phyloP scores from a whole-genome alignment of 2,113 vertebrate species.

The Calyptomena viridis region DNA sequence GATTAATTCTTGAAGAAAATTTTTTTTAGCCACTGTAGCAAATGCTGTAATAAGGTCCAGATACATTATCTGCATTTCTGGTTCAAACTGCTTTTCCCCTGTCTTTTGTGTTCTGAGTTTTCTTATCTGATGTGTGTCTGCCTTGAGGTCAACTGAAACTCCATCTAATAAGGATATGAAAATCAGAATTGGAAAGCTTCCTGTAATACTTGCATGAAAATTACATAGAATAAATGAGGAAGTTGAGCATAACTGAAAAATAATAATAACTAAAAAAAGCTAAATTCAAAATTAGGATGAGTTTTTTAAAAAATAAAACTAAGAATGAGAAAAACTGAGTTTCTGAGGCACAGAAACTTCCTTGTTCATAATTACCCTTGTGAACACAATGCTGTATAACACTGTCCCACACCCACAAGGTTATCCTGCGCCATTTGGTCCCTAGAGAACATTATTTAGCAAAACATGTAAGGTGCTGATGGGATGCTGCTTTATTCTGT shows the following conservation, averaged over 20 bases:
- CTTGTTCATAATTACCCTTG: background rate
- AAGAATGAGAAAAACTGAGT: background rate
- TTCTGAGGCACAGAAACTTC: background rate
- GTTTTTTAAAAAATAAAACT: background rate
- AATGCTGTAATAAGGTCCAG: slow-evolving; percentile 46
- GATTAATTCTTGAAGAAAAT: background rate
- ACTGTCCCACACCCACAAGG: accelerated
- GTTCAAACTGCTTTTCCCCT: background rate
- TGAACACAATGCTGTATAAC: background rate
- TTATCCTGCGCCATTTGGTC: background rate
- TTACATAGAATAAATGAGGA: background rate
- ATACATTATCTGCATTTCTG: background rate
- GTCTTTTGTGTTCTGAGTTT: background rate
- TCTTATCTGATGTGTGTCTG: slow-evolving; percentile 35
- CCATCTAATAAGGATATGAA: background rate
- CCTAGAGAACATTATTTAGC: background rate
- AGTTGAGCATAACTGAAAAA: background rate
- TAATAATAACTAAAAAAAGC: background rate
- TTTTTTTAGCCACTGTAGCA: background rate
- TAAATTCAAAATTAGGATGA: background rate
- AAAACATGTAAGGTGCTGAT: background rate
- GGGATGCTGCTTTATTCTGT: background rate
- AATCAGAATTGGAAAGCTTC: background rate
- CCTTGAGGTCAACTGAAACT: slow-evolving; percentile 43
- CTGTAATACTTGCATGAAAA: background rate